These are phyloP conservation scores for Heloderma charlesbogerti DNA, from an alignment of 2,113 vertebrate genomes.

Conservation along the genomic window DNA sequence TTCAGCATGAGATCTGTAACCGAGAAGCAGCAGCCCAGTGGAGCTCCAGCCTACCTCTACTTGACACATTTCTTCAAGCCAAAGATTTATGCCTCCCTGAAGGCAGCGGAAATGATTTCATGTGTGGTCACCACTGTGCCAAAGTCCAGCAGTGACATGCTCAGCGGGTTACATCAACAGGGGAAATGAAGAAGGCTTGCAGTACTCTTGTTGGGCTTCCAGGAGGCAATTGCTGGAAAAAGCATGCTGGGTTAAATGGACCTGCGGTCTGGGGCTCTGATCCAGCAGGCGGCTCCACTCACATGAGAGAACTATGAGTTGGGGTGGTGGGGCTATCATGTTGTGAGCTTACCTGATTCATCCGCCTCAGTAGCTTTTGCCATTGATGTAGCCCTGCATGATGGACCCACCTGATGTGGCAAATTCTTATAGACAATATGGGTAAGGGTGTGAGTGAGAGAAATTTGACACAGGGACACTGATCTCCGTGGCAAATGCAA, in stretches of 20 bases:
- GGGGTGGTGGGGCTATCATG: neutral
- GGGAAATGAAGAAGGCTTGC: neutral
- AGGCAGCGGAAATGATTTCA: neutral
- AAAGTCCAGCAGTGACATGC: neutral
- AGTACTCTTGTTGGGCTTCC: neutral
- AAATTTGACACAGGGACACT: neutral
- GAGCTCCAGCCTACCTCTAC: neutral
- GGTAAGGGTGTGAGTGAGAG: neutral
- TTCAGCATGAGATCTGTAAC: too few species aligned
- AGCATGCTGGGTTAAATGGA: neutral
- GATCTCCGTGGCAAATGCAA: neutral
- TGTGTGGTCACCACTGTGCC: neutral
- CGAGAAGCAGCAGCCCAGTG: too few species aligned
- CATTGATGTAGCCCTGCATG: neutral
- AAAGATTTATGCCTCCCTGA: neutral
- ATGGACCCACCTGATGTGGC: neutral
- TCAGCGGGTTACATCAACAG: neutral
- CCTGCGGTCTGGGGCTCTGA: too few species aligned
- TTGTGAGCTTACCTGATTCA: neutral
- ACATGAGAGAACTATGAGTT: too few species aligned
- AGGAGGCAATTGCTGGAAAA: neutral
- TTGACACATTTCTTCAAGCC: neutral
- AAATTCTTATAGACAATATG: neutral
- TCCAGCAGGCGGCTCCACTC: too few species aligned
- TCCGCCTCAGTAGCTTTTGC: neutral